Evolutionary conservation across 2,113 vertebrate genomes (phyloP).

Genomic region (Meleagris gallopavo): DNA sequence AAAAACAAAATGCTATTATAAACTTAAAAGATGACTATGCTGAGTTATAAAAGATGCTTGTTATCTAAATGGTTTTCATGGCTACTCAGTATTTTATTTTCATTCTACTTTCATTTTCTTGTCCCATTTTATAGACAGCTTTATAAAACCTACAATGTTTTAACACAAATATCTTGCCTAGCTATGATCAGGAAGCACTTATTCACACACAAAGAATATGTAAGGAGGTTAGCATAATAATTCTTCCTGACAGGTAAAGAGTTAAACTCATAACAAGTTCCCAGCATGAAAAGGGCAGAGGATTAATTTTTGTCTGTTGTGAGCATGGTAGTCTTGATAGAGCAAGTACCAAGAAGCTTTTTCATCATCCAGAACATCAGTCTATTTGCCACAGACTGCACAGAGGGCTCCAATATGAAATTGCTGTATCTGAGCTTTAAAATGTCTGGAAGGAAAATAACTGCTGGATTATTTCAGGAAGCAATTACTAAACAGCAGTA

Average conservation of each 20-base stretch:
- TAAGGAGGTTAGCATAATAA: not conserved
- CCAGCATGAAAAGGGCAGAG: not conserved
- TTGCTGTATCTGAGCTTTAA: not conserved
- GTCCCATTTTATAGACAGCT: not conserved
- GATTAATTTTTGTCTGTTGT: not conserved
- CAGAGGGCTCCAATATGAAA: not conserved
- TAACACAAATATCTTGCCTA: not conserved
- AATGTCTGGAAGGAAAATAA: not conserved
- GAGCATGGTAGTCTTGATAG: not conserved
- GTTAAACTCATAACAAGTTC: not conserved
- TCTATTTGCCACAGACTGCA: not conserved
- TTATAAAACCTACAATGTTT: not conserved
- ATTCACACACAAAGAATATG: not conserved
- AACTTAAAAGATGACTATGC: not conserved
- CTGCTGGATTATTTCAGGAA: not conserved
- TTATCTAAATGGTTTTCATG: not conserved
- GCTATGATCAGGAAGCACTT: not conserved
- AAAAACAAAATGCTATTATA: not conserved
- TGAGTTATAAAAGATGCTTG: not conserved
- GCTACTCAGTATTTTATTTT: not conserved
- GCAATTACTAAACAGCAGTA: not conserved
- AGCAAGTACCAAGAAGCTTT: not conserved
- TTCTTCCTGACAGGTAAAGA: not conserved
- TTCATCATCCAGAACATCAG: not conserved
- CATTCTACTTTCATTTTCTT: not conserved